Evolutionary conservation across 2,888 invertebrate species (phyloP).

Genomic region (Laothoe populi): DNA sequence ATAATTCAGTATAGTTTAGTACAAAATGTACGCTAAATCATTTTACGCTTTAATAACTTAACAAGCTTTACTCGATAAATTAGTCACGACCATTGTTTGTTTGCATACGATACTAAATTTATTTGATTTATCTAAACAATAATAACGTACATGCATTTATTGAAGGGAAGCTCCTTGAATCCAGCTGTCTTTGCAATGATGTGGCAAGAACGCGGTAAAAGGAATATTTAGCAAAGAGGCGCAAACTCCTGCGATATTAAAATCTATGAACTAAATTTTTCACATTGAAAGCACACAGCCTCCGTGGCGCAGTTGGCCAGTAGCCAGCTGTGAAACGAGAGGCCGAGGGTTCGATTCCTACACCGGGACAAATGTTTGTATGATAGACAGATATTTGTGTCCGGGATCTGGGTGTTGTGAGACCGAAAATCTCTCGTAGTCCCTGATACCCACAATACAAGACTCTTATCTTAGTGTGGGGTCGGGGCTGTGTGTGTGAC

Average conservation of each 20-base stretch:
- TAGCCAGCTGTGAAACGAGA: no score
- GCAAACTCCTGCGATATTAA: not conserved
- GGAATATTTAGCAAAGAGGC: slow-evolving; percentile 10
- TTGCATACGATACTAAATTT: slow-evolving; percentile 34
- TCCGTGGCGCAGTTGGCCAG: no score
- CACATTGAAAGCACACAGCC: no score
- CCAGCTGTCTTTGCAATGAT: slow-evolving; percentile 31
- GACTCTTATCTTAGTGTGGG: no score
- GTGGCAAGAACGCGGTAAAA: slow-evolving; percentile 30
- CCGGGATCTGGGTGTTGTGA: no score
- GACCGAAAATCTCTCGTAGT: no score
- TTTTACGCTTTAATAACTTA: slow-evolving; percentile 49
- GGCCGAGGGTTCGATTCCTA: no score
- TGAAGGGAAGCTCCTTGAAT: slow-evolving; percentile 34
- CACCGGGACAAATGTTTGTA: no score
- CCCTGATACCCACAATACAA: no score
- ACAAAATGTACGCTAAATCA: slow-evolving; percentile 48
- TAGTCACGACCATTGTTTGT: slow-evolving; percentile 48
- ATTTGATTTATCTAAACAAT: slow-evolving; percentile 35
- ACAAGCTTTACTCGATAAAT: slow-evolving; percentile 43
- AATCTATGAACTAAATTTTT: not conserved
- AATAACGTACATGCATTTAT: slow-evolving; percentile 33
- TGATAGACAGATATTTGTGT: no score
- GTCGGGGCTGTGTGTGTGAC: no score
- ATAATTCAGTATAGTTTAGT: slow-evolving; percentile 13